Evolutionary conservation across 2,797 vertebrate genomes (phyloP).

Genomic region (Urosaurus nigricauda): DNA sequence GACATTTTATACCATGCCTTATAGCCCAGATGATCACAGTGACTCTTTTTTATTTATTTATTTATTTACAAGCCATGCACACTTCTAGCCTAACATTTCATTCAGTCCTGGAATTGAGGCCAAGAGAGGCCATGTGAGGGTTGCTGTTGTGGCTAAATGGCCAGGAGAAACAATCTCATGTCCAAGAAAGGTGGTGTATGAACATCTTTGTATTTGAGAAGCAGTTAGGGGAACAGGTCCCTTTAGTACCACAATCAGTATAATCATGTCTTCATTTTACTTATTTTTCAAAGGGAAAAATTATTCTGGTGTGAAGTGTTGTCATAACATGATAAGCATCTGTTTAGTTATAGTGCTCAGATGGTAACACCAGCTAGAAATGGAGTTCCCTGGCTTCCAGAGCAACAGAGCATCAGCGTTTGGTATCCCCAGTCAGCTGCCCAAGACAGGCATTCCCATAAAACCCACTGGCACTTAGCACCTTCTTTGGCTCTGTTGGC

Average conservation of each 20-base stretch:
- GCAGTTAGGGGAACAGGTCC: too few relatives aligned
- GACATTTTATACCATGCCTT: constrained; percentile 39
- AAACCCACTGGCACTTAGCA: too few relatives aligned
- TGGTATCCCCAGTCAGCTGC: neutral
- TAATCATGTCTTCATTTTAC: neutral
- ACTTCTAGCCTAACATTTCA: constrained; percentile 15
- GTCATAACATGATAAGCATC: neutral
- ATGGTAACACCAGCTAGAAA: neutral
- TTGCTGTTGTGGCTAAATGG: neutral
- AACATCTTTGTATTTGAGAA: too few relatives aligned
- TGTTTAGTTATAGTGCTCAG: too few relatives aligned
- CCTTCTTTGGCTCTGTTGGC: too few relatives aligned
- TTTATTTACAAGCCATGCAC: neutral
- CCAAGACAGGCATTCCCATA: neutral
- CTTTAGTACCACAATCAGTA: neutral
- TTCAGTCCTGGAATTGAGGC: neutral
- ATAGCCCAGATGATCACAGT: constrained; percentile 9
- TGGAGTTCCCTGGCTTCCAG: neutral
- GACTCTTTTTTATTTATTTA: neutral
- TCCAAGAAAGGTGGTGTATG: too few relatives aligned
- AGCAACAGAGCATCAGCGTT: neutral
- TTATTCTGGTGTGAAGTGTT: neutral
- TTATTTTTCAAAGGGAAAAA: neutral
- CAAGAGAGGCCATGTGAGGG: rapidly evolving
- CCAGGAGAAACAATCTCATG: rapidly evolving